Evolutionary conservation across 2,888 invertebrate species (phyloP), one percentile per base, ranked within the genome.

Genomic region (Eurytoma californica): DNA sequence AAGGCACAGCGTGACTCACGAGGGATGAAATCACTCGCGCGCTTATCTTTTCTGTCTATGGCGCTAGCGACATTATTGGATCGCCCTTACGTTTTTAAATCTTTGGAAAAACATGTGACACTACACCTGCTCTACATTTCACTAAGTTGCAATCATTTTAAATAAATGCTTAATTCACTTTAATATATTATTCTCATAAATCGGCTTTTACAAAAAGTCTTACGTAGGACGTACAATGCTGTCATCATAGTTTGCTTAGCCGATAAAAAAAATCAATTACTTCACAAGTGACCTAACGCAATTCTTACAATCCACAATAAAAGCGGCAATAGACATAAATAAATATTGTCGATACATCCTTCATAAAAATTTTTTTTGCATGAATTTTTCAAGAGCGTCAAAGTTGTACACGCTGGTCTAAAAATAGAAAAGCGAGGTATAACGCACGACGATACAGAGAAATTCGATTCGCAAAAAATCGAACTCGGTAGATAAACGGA

Each of bases 11-110:
- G 67, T 66, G 51, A 66, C 49, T 49, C n/a, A 53, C 30, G 65
- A 39, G 63, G 24, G 18, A 65, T 28, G 63, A 72, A 72, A 72
- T 72, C 72, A 53, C 63, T 72, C 28, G 60, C 24, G 68, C 69
- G n/a, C 57, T 20, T 30, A 60, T 53, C n/a, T 39, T 39, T 39
- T 39, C 30, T 49, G 24, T 60, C 14, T 30, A 16, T 28, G 47
- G 55, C 39, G 57, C 47, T 39, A 47, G 39, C 61, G 28, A 61
- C 57, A 14, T 57, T 4, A 16, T 55, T 73, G 57, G 65, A 53
- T 53, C 28, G 53, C 63, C 51, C 18, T n/a, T 53, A 39, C 20
- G 18, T 63, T 72, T 63, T 47, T 61, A 49, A 30, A 61, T 30
- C 28, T 30, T 30, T 24, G 16, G 3, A 28, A 61, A 30, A 3